These are phyloP conservation scores for Cynodonichthys magdalenae DNA, from an alignment of 2,797 vertebrate genomes.

Conservation along the genomic window DNA sequence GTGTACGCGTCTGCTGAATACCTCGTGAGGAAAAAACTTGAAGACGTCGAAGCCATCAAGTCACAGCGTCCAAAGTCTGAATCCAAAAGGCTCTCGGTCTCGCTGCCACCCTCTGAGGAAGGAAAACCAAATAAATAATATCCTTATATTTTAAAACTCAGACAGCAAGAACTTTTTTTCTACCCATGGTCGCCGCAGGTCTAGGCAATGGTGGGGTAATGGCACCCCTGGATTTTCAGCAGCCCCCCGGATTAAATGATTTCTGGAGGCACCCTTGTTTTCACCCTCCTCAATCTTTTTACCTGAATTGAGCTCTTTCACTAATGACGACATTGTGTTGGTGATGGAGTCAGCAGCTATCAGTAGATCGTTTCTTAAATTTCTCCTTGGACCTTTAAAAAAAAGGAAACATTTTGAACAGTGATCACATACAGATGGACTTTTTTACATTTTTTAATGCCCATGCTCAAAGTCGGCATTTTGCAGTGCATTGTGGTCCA, in stretches of 20 bases:
- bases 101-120: constrained; percentile 87
- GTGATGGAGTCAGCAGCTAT: constrained; percentile 99
- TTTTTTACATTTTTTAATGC: too few relatives aligned
- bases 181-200: too few relatives aligned
- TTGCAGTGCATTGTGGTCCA: too few relatives aligned
- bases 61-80: constrained; percentile 89
- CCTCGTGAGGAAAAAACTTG: constrained; percentile 88
- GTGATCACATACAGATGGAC: not conserved
- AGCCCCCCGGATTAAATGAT: too few relatives aligned
- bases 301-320: constrained; percentile 98
- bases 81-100: constrained; percentile 90
- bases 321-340: constrained; percentile 98
- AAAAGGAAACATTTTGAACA: not conserved
- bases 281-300: not conserved
- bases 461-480: too few relatives aligned
- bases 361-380: constrained; percentile 95
- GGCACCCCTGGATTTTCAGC: too few relatives aligned
- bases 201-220: too few relatives aligned
- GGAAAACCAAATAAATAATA: not conserved
- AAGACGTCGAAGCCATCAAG: constrained; percentile 85
- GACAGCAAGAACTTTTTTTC: not conserved
- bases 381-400: constrained; percentile 90
- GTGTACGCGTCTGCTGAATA: constrained; percentile 50
- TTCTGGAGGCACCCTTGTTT: too few relatives aligned
- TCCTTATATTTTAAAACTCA: not conserved